Conservation (phyloP, 2,888 invertebrate genomes). For the Ophioninae sp. region DNA sequence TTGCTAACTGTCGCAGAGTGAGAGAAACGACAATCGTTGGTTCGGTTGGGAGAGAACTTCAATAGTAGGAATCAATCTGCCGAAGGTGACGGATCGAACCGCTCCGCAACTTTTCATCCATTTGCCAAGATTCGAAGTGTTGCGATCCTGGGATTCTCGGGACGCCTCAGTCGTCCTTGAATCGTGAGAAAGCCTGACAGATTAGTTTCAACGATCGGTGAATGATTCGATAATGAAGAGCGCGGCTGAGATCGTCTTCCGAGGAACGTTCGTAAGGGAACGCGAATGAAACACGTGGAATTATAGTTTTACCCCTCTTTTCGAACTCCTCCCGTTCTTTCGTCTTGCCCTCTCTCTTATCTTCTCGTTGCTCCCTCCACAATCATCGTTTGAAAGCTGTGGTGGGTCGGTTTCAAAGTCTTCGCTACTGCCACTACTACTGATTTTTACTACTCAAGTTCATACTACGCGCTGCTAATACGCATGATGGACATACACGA, state of each 20-base stretch:
- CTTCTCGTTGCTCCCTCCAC: conserved; percentile 51
- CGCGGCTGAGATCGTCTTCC: neutral
- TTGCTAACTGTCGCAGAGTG: conserved; percentile 39
- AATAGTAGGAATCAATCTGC: conserved; percentile 77
- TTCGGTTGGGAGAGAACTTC: conserved; percentile 68
- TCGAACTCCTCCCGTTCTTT: conserved; percentile 5
- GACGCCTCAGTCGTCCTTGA: neutral
- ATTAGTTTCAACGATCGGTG: neutral
- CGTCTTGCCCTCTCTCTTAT: conserved; percentile 43
- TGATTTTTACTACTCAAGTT: conserved; percentile 30
- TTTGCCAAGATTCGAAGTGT: too few species aligned
- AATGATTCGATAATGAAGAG: neutral
- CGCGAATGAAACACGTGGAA: conserved; percentile 75
- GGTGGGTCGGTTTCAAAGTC: conserved; percentile 24
- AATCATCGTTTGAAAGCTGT: conserved; percentile 9
- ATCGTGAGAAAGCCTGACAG: neutral
- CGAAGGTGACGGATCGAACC: conserved; percentile 72
- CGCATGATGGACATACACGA: conserved; percentile 6
- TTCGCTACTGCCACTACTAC: conserved; percentile 36
- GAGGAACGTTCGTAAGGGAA: neutral
- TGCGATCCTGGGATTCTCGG: neutral
- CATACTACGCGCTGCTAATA: conserved; percentile 29
- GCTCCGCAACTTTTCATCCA: too few species aligned
- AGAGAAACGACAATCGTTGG: conserved; percentile 62
- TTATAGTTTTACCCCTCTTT: conserved; percentile 63